Evolutionary conservation across 2,797 vertebrate genomes (phyloP), one percentile per base, ranked within the genome.

Genomic region (Falco columbarius): DNA sequence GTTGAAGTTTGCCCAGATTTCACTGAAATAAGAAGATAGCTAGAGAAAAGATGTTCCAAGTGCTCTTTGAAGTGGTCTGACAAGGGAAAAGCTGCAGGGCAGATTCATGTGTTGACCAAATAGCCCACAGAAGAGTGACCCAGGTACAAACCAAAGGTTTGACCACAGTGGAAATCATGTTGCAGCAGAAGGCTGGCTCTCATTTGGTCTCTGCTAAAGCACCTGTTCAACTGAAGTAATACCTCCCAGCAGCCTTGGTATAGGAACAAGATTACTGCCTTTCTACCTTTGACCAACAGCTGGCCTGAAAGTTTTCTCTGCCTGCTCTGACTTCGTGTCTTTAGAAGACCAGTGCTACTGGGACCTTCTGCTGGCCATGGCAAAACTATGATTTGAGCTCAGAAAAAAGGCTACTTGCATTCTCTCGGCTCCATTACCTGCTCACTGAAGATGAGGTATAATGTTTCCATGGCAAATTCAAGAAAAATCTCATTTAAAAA

Each of bases 1-100:
- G n/a, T 21, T 82, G 12, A n/a, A 27, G 17, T 47, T 87, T 29
- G 40, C 29, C 71, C 5, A 2, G 46, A 58, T 76, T 68, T 75
- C 58, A 86, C 49, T 58, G 30, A 76, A 38, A 32, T 44, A 32
- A 38, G 20, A 19, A 5, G 7, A 22, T 0, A 0, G 22, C 81
- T 0, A 38, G n/a, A 86, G 34, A 55, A 89, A 22, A 63, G 30
- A 26, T 54, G 34, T 27, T 70, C 16, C 32, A 75, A 86, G 18
- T 6, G 8, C 4, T 34, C 30, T 30, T 23, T 11, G 2, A 65
- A 59, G 22, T 17, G 14, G 11, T 10, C 30, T 15, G 15, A 32
- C 26, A 89, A 67, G 13, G 16, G 9, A 88, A 74, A 77, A 34
- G 15, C 14, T 81, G 42, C 36, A 40, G 15, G 14, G 16, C 10